Evolutionary conservation across 2,113 vertebrate species (phyloP).

Genomic region (Sardina pilchardus): DNA sequence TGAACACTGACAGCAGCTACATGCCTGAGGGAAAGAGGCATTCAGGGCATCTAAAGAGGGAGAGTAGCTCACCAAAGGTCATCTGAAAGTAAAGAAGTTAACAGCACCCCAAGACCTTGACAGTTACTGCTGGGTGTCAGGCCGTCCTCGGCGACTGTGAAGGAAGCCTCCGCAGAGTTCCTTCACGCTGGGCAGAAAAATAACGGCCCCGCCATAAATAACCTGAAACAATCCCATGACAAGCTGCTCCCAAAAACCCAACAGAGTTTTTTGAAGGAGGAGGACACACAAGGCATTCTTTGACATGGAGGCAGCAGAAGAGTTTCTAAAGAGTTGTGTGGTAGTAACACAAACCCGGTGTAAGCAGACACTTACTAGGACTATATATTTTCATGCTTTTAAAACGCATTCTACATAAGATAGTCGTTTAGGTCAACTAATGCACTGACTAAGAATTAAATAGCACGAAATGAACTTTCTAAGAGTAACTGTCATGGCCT

Average conservation of each 20-base stretch:
- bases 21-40: constrained; percentile 1
- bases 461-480: not conserved
- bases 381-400: not conserved
- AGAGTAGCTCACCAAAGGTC: constrained; percentile 5
- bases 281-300: not conserved
- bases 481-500: not conserved
- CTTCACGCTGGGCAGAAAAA: constrained; percentile 23
- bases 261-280: constrained; percentile 21
- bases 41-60: not conserved
- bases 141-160: constrained; percentile 27
- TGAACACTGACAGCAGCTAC: not conserved
- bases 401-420: not conserved
- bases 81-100: constrained; percentile 41
- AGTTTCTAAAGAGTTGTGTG: not conserved
- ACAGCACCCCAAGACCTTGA: constrained; percentile 33
- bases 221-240: constrained; percentile 33
- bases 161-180: constrained; percentile 25
- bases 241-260: constrained; percentile 25
- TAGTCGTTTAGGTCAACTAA: not conserved
- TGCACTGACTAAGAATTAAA: not conserved
- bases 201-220: constrained; percentile 39
- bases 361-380: not conserved
- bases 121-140: constrained; percentile 47
- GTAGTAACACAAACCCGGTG: not conserved
- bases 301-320: not conserved